Conservation (phyloP, 2,113 vertebrate genomes). For the Thunnus maccoyii region DNA sequence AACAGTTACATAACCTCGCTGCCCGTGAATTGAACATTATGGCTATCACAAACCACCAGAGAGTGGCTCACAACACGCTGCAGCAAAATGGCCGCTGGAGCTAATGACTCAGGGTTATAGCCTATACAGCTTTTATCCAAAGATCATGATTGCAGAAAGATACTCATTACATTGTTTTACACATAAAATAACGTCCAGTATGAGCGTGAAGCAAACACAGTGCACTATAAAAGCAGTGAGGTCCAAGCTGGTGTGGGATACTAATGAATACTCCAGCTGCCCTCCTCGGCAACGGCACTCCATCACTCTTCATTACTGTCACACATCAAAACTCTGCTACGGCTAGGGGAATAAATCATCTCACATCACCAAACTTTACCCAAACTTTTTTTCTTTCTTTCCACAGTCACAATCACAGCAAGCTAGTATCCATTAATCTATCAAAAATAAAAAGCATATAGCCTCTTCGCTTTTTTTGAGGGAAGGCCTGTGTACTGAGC, state of each 20-base stretch:
- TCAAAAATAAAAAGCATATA: neutral
- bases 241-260: conserved; percentile 82
- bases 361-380: conserved; percentile 83
- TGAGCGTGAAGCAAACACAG: conserved; percentile 88
- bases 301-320: conserved; percentile 99
- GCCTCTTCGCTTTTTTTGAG: neutral
- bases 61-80: conserved; percentile 44
- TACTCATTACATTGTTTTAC: conserved; percentile 37
- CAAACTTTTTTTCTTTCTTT: conserved; percentile 83
- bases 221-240: conserved; percentile 85
- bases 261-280: conserved; percentile 98
- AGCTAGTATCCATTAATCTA: conserved; percentile 27
- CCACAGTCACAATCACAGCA: conserved; percentile 53
- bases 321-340: conserved; percentile 95
- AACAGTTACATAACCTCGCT: conserved; percentile 61
- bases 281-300: conserved; percentile 95
- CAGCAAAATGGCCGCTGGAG: conserved; percentile 82
- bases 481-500: conserved; percentile 16
- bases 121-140: conserved; percentile 18
- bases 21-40: conserved; percentile 42
- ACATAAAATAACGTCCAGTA: conserved; percentile 58
- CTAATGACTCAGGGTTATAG: conserved; percentile 41
- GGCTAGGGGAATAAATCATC: conserved; percentile 93
- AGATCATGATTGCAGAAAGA: conserved; percentile 27
- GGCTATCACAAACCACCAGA: conserved; percentile 41